Evolutionary conservation across 2,888 invertebrate genomes (phyloP), one percentile per base, ranked within the genome.

Genomic region (Watsonalla cultraria): DNA sequence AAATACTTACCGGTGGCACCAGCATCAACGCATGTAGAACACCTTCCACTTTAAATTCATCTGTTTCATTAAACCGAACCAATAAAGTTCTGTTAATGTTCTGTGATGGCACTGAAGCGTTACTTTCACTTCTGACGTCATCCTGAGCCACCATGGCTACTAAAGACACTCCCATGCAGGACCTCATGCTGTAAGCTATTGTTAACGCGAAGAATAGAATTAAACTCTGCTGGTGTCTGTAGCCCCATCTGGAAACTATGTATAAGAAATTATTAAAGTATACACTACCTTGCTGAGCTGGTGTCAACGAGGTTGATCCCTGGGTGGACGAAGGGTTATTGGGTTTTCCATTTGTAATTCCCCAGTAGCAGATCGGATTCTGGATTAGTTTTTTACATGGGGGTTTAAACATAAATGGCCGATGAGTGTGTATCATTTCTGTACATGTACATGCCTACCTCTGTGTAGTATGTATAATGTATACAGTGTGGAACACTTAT

Each of bases 161-260:
- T 24, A 95, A 79, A 0, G 93, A 92, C 0, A 94, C 93, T 0
- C 94, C 94, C 75, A 94, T 90, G 59, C 92, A 93, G 0, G 93
- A 88, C 56, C 94, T 81, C 81, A 93, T 91, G 8, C 92, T 92
- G 75, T 94, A 94, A 4, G 92, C 93, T 46, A 92, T 87, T 0
- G 92, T 83, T 14, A 93, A 78, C 0, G 92, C 87, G 11, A 91
- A 70, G 64, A 94, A 93, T 49, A 94, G 76, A 49, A 94, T 76
- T 0, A 93, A 56, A 14, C 92, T 88, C 72, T 94, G 94, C 42
- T 91, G 79, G 67, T 94, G 94, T 46, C 94, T 82, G 56, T 74
- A 74, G 1, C 88, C 87, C 76, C 78, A 87, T 59, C 68, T 76
- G 76, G 76, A 66, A 65, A 74, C 72, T 77, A 24, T 24, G 4